Evolutionary conservation across 2,113 vertebrate species (phyloP).

Genomic region (Clinocottus analis): DNA sequence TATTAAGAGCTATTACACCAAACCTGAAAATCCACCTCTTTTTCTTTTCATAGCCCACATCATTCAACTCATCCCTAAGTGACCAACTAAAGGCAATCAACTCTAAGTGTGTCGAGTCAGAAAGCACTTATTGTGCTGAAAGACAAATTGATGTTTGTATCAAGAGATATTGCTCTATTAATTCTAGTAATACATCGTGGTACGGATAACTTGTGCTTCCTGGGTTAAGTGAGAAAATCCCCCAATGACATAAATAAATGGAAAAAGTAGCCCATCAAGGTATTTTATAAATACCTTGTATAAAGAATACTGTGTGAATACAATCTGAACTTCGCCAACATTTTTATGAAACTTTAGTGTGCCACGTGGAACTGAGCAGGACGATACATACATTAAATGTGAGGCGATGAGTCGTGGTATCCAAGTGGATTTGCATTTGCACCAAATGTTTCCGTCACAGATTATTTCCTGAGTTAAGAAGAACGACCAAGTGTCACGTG

Average conservation of each 20-base stretch:
- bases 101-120: not conserved
- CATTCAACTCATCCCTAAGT: not conserved
- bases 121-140: not conserved
- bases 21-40: not conserved
- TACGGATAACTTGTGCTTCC: not conserved
- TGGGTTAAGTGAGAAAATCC: slow-evolving; percentile 15
- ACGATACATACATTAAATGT: not conserved
- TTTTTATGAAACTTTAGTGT: not conserved
- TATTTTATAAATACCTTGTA: not conserved
- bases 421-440: not conserved
- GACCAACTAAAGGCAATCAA: not conserved
- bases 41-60: not conserved
- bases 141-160: slow-evolving; percentile 1
- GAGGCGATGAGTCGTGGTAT: not conserved
- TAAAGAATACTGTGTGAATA: not conserved
- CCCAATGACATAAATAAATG: not conserved
- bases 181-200: not conserved
- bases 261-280: not conserved
- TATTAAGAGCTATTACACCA: not conserved
- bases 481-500: not conserved
- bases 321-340: not conserved
- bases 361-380: not conserved
- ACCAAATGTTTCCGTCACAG: not conserved
- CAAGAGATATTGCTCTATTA: not conserved
- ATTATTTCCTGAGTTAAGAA: not conserved